Conservation (phyloP, 1,140 invertebrate genomes). For the Drosophila jambulina region DNA sequence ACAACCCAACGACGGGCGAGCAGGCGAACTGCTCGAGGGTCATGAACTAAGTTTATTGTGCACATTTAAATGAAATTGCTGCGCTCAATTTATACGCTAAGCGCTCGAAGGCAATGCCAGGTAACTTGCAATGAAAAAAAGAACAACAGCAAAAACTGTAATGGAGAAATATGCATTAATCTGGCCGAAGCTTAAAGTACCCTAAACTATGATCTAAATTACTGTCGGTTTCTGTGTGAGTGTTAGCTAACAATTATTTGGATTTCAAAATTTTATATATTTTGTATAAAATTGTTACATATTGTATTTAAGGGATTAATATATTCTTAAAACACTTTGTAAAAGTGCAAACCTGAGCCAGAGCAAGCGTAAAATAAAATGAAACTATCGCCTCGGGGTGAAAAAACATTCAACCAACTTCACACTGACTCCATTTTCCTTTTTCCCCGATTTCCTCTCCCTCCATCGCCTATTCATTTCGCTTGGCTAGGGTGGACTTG, state of each 20-base stretch:
- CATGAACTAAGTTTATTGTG: slow-evolving; percentile 83
- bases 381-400: slow-evolving; percentile 22
- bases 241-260: neutral
- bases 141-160: neutral
- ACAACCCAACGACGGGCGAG: slow-evolving; percentile 1
- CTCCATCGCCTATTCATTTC: slow-evolving; percentile 56
- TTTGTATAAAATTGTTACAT: neutral
- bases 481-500: slow-evolving; percentile 15
- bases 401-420: slow-evolving; percentile 53
- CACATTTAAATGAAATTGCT: slow-evolving; percentile 84
- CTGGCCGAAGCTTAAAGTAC: slow-evolving; percentile 4
- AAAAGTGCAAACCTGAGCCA: neutral
- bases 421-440: slow-evolving; percentile 26
- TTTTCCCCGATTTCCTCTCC: slow-evolving; percentile 16
- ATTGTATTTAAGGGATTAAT: neutral
- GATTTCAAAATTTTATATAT: neutral
- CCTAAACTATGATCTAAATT: neutral
- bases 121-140: slow-evolving; percentile 25
- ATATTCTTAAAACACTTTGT: neutral
- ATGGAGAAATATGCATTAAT: neutral
- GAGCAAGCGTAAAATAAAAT: slow-evolving; percentile 5
- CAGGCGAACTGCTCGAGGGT: slow-evolving; percentile 58
- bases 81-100: slow-evolving; percentile 82
- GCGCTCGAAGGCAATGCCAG: slow-evolving; percentile 63
- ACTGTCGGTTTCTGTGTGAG: rapidly evolving